Evolutionary conservation across 35 echinoderm and acorn worm species (phyloP), one percentile per base, ranked within the genome.

Genomic region (Holothuria glaberrima): DNA sequence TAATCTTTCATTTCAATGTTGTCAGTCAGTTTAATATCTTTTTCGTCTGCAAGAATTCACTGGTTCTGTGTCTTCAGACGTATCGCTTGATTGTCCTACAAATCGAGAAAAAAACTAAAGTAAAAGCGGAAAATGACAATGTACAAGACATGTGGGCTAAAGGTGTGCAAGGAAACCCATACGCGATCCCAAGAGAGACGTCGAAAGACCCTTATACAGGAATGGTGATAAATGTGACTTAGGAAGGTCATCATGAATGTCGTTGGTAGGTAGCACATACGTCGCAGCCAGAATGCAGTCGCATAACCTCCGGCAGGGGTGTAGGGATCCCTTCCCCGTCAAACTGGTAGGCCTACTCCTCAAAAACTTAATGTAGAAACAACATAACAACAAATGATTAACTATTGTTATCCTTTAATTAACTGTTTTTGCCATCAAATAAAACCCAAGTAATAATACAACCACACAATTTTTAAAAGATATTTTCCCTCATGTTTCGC

Each of bases 31-130:
- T 92, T 19, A 94, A 92, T 68, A 86, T 98, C 20, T 98, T 98
- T 87, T 98, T 98, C 38, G 94, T 93, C 6, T 90, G 90, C 85
- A 98, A 98, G 57, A 98, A 98, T 35, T 18, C 88, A 9, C 52
- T 98, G 38, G 93, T 98, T 24, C 30, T 98, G 21, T 75, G 69
- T 58, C 58, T 98, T 41, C 96, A 95, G 68, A 74, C 91, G 0
- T 98, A 98, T 71, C 90, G 96, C 6, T 32, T 98, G n/a, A 57
- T 93, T 21, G 93, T 95, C 0, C 66, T 98, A 13, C 82, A 94
- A 25, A 80, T 88, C 10, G 96, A 98, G 69, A 77, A 87, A 52
- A 76, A 80, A 12, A 66, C 25, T n/a, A 54, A 86, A 22, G 83
- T 30, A 25, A 68, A 86, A 44, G 25, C 59, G 22, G 90, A 54